Evolutionary conservation across 2,888 invertebrate genomes (phyloP), one percentile per base, ranked within the genome.

Genomic region (Willowsia nigromaculata): DNA sequence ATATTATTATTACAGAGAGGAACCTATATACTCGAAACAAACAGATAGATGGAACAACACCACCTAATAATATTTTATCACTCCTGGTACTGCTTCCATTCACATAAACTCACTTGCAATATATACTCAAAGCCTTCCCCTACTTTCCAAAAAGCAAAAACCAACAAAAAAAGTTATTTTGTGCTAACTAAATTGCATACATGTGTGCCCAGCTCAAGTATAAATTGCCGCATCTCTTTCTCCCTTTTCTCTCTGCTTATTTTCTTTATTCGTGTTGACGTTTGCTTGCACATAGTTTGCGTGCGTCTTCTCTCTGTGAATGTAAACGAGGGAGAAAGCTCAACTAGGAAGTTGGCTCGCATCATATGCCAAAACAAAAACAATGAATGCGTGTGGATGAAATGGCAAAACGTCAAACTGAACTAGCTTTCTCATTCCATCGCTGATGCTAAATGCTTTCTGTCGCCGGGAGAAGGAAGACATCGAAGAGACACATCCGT

Each of bases 331-430:
- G n/a, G n/a, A n/a, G n/a, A n/a, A 9, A 68, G 47, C 27, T 3
- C 13, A 27, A 50, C 9, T 30, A 13, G 50, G 53, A 40, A 81
- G 30, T 65, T 43, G 62, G 30, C 27, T 47, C 65, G 18, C 82
- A 65, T 65, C 65, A 65, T 65, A 43, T 65, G 82, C 74, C 82
- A 81, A 87, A 82, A 40, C 80, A 74, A 82, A 87, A 81, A 71
- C 71, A 81, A 47, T 82, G 65, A 65, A 9, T 65, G 68, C 22
- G 86, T 71, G 47, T 40, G 25, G 71, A 71, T 22, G 62, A 85
- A 85, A 85, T 78, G 85, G 65, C 47, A 65, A 85, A 65, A 62
- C 65, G 62, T 85, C 85, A 62, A 53, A 71, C 33, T 40, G 53
- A 62, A 78, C 33, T 27, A 15, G 56, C 74, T 65, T 71, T 59